Evolutionary conservation across 1,140 invertebrate genomes (phyloP).

Genomic region (Antheraea mylitta): DNA sequence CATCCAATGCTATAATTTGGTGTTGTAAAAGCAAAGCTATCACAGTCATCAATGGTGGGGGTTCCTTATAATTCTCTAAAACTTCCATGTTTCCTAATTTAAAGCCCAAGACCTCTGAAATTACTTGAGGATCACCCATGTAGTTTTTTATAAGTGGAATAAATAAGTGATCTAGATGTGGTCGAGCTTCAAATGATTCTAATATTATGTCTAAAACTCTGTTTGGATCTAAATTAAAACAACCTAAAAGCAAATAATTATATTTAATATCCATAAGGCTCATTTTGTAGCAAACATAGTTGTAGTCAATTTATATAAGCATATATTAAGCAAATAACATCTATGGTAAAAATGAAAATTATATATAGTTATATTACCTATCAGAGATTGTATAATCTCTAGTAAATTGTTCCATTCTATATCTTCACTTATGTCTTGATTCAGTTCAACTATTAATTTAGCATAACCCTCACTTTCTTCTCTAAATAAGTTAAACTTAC

Average conservation of each 20-base stretch:
- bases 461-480: slow-evolving; percentile 99
- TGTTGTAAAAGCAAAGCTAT: slow-evolving; percentile 95
- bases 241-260: slow-evolving; percentile 84
- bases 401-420: slow-evolving; percentile 82
- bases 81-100: slow-evolving; percentile 91
- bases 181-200: slow-evolving; percentile 96
- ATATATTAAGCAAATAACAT: no score
- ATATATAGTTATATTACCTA: slow-evolving; percentile 81
- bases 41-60: slow-evolving; percentile 91
- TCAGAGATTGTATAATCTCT: slow-evolving; percentile 94
- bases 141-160: slow-evolving; percentile 91
- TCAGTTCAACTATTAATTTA: slow-evolving; percentile 97
- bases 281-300: background rate
- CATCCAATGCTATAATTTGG: slow-evolving; percentile 90
- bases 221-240: slow-evolving; percentile 99
- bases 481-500: slow-evolving; percentile 98
- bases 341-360: no score
- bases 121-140: slow-evolving; percentile 85
- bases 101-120: slow-evolving; percentile 95
- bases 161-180: slow-evolving; percentile 87
- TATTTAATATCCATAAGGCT: background rate
- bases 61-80: slow-evolving; percentile 83
- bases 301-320: background rate
- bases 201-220: slow-evolving; percentile 97
- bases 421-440: slow-evolving; percentile 89